Evolutionary conservation across 2,113 vertebrate species (phyloP), one percentile per base, ranked within the genome.

Genomic region (Bucco capensis): DNA sequence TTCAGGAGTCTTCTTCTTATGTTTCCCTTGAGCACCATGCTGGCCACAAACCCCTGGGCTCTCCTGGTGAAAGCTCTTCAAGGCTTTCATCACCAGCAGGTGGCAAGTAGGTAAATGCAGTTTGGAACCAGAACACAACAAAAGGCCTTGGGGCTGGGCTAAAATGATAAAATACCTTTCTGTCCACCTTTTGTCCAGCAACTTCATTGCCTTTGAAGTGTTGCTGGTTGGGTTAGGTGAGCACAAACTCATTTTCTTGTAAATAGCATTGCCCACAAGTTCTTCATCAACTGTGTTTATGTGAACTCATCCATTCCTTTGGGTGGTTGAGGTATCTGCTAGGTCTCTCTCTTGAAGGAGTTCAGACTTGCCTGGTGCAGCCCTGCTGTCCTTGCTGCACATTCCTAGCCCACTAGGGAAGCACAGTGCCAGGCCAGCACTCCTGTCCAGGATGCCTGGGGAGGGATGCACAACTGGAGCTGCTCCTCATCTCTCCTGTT

Each of bases 101-200:
- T 95, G 73, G 65, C 69, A 74, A 46, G 65, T 67, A 77, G 75
- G 57, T 75, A 86, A 81, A 95, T 86, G 18, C 10, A 15, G 69
- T 91, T 77, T 95, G 93, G 79, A 94, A 88, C 53, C 71, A 85
- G 82, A 94, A 91, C 88, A 91, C 88, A 94, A 95, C 42, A 89
- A 61, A 65, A 76, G 61, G 44, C 57, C 49, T 81, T 67, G 51
- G 17, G 28, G 10, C 27, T 90, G 6, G n/a, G n/a, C 72, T 86
- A 28, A 90, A 83, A 23, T 61, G 62, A 89, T 89, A 94, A 89
- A 88, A 73, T 54, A 89, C 10, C 35, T 85, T 42, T 91, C 0
- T 4, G 37, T 94, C 75, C 83, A 86, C 44, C 76, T 90, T n/a
- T 78, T 5, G 33, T 83, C 73, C 76, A 61, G 27, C 50, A 46